These are phyloP conservation scores for Homarus americanus DNA, from an alignment of 1,140 invertebrate genomes.

Conservation along the genomic window DNA sequence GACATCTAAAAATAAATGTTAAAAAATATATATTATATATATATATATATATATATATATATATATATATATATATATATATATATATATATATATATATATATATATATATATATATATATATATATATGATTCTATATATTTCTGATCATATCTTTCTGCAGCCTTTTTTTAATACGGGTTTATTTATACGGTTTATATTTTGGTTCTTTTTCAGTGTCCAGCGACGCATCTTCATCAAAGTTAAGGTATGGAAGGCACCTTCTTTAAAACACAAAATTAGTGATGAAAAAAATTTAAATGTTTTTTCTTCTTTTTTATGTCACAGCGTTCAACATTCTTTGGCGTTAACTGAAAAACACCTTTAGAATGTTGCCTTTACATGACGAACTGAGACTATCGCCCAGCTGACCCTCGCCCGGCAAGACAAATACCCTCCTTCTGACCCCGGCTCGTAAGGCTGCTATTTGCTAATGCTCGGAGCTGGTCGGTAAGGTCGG, in stretches of 20 bases:
- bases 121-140: constrained; percentile 7
- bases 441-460: not conserved
- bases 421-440: not conserved
- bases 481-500: not conserved
- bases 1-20: constrained; percentile 17
- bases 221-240: not conserved
- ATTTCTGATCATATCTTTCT: not conserved
- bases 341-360: constrained; percentile 49
- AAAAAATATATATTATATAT: constrained; percentile 25
- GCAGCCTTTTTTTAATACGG: too few relatives aligned
- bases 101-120: constrained; percentile 29
- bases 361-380: constrained; percentile 13
- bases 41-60: constrained; percentile 34
- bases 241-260: not conserved
- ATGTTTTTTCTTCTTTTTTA: not conserved
- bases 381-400: not conserved
- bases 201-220: too few relatives aligned
- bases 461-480: not conserved
- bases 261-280: not conserved
- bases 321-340: constrained; percentile 14
- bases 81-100: constrained; percentile 17
- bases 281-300: not conserved
- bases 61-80: constrained; percentile 13
- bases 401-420: not conserved
- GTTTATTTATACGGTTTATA: too few relatives aligned